A percentile compares a stretch with the other conserved stretches of the same genome.
These are phyloP conservation scores for Gryllus longicercus DNA, from an alignment of 2,888 invertebrate species.

Conservation along the genomic window DNA sequence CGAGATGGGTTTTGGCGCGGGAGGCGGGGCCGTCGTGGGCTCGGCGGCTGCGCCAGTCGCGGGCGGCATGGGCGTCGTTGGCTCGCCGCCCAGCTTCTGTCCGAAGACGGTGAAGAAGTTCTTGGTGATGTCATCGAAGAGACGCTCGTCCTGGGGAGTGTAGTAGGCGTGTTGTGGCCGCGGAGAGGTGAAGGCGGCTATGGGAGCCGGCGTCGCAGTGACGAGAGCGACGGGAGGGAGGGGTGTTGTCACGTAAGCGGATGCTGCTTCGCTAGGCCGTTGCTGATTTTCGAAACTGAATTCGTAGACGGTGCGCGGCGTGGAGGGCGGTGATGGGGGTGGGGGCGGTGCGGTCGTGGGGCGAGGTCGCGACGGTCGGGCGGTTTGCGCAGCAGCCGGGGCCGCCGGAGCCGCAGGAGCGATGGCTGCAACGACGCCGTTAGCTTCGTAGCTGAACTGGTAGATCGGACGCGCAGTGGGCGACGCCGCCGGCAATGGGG, in stretches of 20 bases:
- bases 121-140: slow-evolving; percentile 68
- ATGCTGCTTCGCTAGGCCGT: slow-evolving; percentile 30
- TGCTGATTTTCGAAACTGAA: slow-evolving; percentile 68
- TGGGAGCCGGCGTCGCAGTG: slow-evolving; percentile 39
- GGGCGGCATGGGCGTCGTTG: slow-evolving; percentile 40
- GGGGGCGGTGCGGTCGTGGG: not conserved
- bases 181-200: slow-evolving; percentile 34
- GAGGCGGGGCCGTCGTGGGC: slow-evolving; percentile 23
- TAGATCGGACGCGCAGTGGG: slow-evolving; percentile 21
- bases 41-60: slow-evolving; percentile 26
- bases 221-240: slow-evolving; percentile 24
- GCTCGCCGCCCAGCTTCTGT: slow-evolving; percentile 56
- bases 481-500: not conserved
- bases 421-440: not conserved
- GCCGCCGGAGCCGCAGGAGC: not conserved
- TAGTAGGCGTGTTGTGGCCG: slow-evolving; percentile 60
- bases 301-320: slow-evolving; percentile 55
- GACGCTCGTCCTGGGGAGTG: slow-evolving; percentile 63
- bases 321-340: not conserved
- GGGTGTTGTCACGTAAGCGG: slow-evolving; percentile 25
- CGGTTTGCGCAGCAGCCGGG: not conserved
- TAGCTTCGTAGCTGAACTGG: slow-evolving; percentile 23
- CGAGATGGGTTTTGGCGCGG: slow-evolving; percentile 44
- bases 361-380: not conserved
- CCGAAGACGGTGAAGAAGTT: slow-evolving; percentile 73